Evolutionary conservation across 2,797 vertebrate species (phyloP).

Genomic region (Simalia tracyae): DNA sequence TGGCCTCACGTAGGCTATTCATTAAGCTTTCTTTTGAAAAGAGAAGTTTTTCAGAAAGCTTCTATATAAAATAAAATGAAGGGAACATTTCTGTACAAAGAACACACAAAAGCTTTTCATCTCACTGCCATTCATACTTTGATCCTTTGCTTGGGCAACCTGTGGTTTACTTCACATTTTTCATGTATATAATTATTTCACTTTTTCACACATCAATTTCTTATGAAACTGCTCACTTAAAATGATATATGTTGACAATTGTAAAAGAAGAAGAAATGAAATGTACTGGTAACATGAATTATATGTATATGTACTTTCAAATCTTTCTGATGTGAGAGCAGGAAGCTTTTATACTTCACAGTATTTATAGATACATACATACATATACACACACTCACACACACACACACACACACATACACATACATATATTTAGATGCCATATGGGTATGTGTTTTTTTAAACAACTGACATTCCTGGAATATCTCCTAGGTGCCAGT

Average conservation of each 20-base stretch:
- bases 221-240: conserved; percentile 1
- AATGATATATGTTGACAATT: conserved; percentile 11
- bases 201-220: neutral
- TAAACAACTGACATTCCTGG: neutral
- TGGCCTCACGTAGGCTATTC: conserved; percentile 10
- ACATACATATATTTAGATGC: neutral
- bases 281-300: neutral
- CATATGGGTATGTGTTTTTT: neutral
- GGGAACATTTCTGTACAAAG: conserved; percentile 46
- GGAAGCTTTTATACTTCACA: neutral
- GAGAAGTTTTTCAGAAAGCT: conserved; percentile 38
- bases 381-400: too few species aligned
- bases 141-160: conserved; percentile 33
- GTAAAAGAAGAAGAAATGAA: neutral
- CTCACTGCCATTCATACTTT: conserved; percentile 39
- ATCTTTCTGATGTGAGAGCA: neutral
- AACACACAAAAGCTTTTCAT: conserved; percentile 41
- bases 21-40: conserved; percentile 50
- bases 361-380: neutral
- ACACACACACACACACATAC: too few species aligned
- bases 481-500: neutral
- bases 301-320: neutral
- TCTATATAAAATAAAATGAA: conserved; percentile 37
- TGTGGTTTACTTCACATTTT: conserved; percentile 33
- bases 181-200: conserved; percentile 16